Conservation (phyloP, 2,888 invertebrate species). For the Sussaba pulchella region DNA sequence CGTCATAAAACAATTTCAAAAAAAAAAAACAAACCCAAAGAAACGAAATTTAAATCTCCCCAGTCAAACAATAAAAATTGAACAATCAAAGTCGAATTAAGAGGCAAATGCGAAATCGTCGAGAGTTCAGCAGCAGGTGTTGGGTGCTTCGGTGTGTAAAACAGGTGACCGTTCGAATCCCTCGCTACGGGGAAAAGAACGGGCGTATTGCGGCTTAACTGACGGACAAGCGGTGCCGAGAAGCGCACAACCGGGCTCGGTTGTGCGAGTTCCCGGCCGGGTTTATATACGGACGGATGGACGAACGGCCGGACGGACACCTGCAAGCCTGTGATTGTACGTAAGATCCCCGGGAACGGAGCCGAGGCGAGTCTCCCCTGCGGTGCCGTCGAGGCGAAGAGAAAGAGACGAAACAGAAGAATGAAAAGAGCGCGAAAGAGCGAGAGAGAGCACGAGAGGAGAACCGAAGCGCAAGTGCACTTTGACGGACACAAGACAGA, state of each 20-base stretch:
- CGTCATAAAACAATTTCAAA: too few relatives aligned
- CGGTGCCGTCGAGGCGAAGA: constrained; percentile 48
- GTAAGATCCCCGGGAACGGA: constrained; percentile 72
- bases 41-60: neutral
- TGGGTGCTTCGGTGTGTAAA: constrained; percentile 69
- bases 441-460: neutral
- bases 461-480: neutral
- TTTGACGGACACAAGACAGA: neutral
- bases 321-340: constrained; percentile 81
- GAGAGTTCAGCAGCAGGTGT: constrained; percentile 74
- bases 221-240: constrained; percentile 46
- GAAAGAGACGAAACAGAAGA: constrained; percentile 14
- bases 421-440: constrained; percentile 5
- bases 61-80: neutral
- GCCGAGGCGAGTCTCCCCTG: constrained; percentile 60
- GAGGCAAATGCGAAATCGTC: constrained; percentile 44
- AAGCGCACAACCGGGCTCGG: too few relatives aligned
- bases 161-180: constrained; percentile 77
- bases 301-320: constrained; percentile 77
- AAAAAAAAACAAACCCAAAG: neutral
- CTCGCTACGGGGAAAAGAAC: constrained; percentile 71
- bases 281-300: constrained; percentile 69
- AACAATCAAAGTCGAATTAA: neutral
- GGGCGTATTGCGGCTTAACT: constrained; percentile 54
- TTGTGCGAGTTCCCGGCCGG: too few relatives aligned